A percentile compares a stretch with the other conserved stretches of the same genome.
Evolutionary conservation across 1,140 invertebrate genomes (phyloP).

Genomic region (Octopus sinensis): DNA sequence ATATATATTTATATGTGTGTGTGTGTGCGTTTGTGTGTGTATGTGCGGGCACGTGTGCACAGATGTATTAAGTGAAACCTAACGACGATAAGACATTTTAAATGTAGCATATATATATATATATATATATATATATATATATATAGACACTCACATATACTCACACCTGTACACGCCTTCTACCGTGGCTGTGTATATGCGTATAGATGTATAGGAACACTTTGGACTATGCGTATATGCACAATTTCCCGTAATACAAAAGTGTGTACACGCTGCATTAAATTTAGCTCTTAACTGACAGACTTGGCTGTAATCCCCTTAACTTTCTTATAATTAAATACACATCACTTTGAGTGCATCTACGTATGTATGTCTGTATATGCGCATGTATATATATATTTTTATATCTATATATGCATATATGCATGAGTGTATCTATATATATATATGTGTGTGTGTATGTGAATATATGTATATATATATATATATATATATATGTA

Average conservation of each 20-base stretch:
- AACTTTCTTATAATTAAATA: no score
- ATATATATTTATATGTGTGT: not conserved
- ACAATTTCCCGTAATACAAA: no score
- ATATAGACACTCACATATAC: not conserved
- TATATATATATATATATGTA: constrained; percentile 2
- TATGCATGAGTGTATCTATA: not conserved
- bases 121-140: not conserved
- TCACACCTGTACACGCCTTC: not conserved
- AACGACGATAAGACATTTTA: no score
- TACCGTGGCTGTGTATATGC: no score
- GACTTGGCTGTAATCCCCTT: no score
- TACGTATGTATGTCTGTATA: not conserved
- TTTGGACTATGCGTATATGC: no score
- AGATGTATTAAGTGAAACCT: not conserved
- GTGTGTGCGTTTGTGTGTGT: not conserved
- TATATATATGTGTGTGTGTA: not conserved
- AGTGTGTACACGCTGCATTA: no score
- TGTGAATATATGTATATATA: not conserved
- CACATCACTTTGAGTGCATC: not conserved
- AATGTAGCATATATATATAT: not conserved
- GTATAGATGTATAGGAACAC: no score
- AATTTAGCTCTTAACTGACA: no score
- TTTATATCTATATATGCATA: not conserved
- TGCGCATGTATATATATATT: not conserved
- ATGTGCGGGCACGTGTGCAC: not conserved